Evolutionary conservation across 2,113 vertebrate species (phyloP), one percentile per base, ranked within the genome.

Genomic region (Poeciliopsis turrubarensis): DNA sequence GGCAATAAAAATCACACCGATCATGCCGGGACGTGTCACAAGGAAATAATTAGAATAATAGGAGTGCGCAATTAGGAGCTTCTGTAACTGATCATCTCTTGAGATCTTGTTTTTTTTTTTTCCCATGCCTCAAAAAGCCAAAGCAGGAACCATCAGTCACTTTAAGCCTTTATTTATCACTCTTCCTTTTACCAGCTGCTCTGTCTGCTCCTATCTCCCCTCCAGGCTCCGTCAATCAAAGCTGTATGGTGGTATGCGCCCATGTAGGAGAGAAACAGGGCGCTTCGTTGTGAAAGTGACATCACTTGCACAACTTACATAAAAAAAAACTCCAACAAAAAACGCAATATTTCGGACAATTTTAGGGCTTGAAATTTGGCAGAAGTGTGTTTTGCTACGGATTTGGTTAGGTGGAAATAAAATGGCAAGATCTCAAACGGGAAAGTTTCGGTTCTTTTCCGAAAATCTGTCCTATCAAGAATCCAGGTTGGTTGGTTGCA

Each of bases 201-300:
- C 61, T 87, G 86, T 74, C 76, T 82, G 72, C 81, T 91, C 90
- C 79, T 87, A 83, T 82, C 73, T 77, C 78, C 88, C 91, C 93
- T 72, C 72, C 41, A 69, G 91, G 88, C 89, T 84, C 70, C 34
- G 29, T 51, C 73, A 80, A 77, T 89, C 71, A 85, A 54, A 67
- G 60, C 51, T 73, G 64, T 78, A 70, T 65, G 70, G 66, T 26
- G 39, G 0, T 70, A 70, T 30, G 62, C 26, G 60, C 63, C 61
- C 41, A 70, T 25, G 65, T 1, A 66, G 15, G 27, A 41, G 0
- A 51, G 27, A 22, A 37, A 26, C 8, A 70, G 27, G 13, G 5
- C 10, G 17, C 30, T 41, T 5, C 8, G 5, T 64, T 61, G 57
- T 65, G 26, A 60, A 79, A 75, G 69, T 77, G 69, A 78, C 80